Conservation (phyloP, 2,888 invertebrate species). For the Lithophane ornitopus region DNA sequence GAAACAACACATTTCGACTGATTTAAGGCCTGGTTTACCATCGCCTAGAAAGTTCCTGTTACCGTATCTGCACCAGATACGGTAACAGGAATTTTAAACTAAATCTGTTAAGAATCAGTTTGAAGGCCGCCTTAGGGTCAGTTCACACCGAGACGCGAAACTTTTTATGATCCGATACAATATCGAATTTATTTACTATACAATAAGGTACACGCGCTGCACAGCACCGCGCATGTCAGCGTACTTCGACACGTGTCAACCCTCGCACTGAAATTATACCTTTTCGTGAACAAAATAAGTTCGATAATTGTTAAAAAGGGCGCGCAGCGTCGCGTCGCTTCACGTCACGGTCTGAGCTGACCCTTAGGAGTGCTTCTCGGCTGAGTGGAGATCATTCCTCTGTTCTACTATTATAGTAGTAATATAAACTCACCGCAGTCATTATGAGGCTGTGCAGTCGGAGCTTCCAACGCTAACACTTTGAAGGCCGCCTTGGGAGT, state of each 20-base stretch:
- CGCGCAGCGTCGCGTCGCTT: too few species aligned
- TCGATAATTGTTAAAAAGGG: too few species aligned
- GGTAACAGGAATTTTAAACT: neutral
- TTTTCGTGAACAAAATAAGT: too few species aligned
- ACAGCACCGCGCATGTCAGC: too few species aligned
- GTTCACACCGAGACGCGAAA: too few species aligned
- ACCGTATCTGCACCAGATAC: neutral
- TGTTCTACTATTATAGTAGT: neutral
- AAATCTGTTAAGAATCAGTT: constrained; percentile 88
- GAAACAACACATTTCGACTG: constrained; percentile 70
- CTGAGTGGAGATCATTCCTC: constrained; percentile 99
- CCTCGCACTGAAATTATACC: too few species aligned
- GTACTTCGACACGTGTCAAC: too few species aligned
- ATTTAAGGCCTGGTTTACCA: neutral
- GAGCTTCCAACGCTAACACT: constrained; percentile 94
- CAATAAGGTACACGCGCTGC: too few species aligned
- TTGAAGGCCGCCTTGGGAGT: constrained; percentile 99
- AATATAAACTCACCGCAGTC: constrained; percentile 90
- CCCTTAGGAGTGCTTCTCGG: constrained; percentile 99
- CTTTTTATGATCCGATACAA: too few species aligned
- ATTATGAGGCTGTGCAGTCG: constrained; percentile 91
- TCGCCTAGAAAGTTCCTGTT: neutral
- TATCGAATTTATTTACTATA: too few species aligned
- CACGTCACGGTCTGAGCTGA: too few species aligned
- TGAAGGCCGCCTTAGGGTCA: constrained; percentile 99